These are phyloP conservation scores for Neodiprion pinetum DNA, from an alignment of 1,140 invertebrate species.

Conservation along the genomic window DNA sequence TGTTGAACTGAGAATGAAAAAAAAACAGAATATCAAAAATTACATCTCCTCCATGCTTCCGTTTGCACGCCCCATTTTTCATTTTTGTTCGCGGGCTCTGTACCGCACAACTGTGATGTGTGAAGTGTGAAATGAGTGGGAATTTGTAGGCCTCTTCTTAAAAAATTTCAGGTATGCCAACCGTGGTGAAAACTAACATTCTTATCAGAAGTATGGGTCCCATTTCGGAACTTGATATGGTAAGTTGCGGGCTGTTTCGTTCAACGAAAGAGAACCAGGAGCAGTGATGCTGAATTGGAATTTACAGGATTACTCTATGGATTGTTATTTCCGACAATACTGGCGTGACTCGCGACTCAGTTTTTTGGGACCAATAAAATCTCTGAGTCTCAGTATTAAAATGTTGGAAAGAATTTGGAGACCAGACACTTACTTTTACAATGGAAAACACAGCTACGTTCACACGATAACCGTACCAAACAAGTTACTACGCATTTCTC, in stretches of 20 bases:
- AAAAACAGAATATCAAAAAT: too few relatives aligned
- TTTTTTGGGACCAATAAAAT: constrained; percentile 82
- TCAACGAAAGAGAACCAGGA: too few relatives aligned
- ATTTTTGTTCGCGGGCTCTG: too few relatives aligned
- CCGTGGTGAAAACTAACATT: constrained; percentile 91
- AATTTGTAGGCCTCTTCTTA: constrained; percentile 6
- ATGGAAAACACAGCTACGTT: constrained; percentile 90
- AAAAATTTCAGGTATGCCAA: constrained; percentile 76
- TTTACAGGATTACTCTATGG: constrained; percentile 93
- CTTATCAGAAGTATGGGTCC: constrained; percentile 94
- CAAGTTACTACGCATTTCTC: constrained; percentile 86
- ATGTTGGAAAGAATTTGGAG: constrained; percentile 95
- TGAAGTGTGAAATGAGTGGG: too few relatives aligned
- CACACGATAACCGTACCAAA: constrained; percentile 97
- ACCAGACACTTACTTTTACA: constrained; percentile 94
- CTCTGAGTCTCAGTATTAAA: constrained; percentile 85
- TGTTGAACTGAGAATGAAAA: too few relatives aligned
- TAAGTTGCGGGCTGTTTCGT: constrained; percentile 51
- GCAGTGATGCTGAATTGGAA: not conserved
- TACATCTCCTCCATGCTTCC: too few relatives aligned
- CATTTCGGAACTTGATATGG: constrained; percentile 95
- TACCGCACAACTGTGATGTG: too few relatives aligned
- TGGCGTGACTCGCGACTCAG: constrained; percentile 85
- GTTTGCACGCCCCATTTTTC: too few relatives aligned
- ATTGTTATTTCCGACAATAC: constrained; percentile 94